Percentiles rank a stretch among this genome's conserved stretches.
Evolutionary conservation across 2,113 vertebrate species (phyloP).

Genomic region (Leptosomus discolor): DNA sequence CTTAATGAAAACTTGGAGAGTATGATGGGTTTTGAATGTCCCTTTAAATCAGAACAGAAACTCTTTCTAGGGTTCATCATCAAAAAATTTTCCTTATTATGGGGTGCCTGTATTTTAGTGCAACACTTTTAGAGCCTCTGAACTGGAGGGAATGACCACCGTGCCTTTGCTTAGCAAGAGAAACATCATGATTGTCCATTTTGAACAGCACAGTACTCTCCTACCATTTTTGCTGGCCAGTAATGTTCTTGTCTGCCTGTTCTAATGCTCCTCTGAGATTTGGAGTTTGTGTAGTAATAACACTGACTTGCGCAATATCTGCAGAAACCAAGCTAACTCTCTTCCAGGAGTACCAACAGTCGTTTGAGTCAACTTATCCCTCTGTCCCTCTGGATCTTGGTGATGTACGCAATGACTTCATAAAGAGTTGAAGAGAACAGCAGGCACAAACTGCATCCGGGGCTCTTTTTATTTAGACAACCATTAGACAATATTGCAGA

Average conservation of each 20-base stretch:
- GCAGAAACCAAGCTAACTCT: background rate
- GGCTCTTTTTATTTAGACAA: background rate
- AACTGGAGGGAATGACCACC: background rate
- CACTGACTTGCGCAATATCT: background rate
- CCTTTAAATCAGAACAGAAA: background rate
- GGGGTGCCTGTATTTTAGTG: background rate
- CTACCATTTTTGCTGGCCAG: background rate
- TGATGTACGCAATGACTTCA: accelerated
- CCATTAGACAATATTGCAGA: background rate
- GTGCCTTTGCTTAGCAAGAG: background rate
- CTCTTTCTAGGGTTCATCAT: background rate
- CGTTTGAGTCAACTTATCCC: background rate
- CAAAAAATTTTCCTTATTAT: background rate
- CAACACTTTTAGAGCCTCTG: background rate
- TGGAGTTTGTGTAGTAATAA: background rate
- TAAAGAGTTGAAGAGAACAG: background rate
- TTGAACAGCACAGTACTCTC: background rate
- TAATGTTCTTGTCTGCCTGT: background rate
- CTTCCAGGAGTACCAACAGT: background rate
- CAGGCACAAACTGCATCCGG: background rate
- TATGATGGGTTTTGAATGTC: background rate
- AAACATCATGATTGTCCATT: background rate
- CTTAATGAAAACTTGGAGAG: background rate
- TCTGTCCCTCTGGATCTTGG: background rate
- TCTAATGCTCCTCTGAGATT: background rate